Evolutionary conservation across 2,888 invertebrate species (phyloP).

Genomic region (Dioctria linearis): DNA sequence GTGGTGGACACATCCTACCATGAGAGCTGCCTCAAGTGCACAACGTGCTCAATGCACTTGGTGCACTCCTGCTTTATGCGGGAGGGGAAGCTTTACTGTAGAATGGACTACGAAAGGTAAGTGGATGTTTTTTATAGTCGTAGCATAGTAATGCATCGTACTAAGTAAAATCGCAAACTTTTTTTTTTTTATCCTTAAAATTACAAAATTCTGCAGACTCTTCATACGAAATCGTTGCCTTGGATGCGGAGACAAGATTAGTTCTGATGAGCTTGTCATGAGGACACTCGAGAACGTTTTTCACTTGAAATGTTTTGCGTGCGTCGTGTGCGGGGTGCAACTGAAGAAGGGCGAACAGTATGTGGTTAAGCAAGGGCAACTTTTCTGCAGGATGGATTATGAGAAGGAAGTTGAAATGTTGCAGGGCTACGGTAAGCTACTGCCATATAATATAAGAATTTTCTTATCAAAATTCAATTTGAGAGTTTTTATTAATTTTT

Average conservation of each 20-base stretch:
- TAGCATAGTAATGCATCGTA: neutral
- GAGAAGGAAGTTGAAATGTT: conserved; percentile 85
- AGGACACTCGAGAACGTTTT: conserved; percentile 82
- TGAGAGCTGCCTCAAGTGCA: conserved; percentile 83
- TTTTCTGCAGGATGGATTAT: conserved; percentile 85
- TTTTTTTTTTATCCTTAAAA: conserved; percentile 21
- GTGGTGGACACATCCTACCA: conserved; percentile 84
- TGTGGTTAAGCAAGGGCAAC: conserved; percentile 83
- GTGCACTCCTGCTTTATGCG: conserved; percentile 83
- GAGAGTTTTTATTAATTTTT: conserved; percentile 40
- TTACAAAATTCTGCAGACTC: conserved; percentile 72
- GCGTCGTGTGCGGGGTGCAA: conserved; percentile 82
- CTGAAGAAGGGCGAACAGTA: conserved; percentile 88
- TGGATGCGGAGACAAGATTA: conserved; percentile 80
- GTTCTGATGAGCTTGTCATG: conserved; percentile 86
- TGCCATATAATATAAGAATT: neutral
- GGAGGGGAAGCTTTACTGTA: conserved; percentile 83
- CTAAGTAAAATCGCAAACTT: neutral
- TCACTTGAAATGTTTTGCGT: conserved; percentile 85
- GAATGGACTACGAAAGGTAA: conserved; percentile 85
- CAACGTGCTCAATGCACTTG: conserved; percentile 79
- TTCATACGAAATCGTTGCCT: conserved; percentile 81
- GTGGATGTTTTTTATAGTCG: conserved; percentile 58
- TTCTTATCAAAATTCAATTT: conserved; percentile 47
- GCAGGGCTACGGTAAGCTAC: conserved; percentile 73